Evolutionary conservation across 1,140 invertebrate genomes (phyloP), one percentile per base, ranked within the genome.

Genomic region (Meteorus sp.): DNA sequence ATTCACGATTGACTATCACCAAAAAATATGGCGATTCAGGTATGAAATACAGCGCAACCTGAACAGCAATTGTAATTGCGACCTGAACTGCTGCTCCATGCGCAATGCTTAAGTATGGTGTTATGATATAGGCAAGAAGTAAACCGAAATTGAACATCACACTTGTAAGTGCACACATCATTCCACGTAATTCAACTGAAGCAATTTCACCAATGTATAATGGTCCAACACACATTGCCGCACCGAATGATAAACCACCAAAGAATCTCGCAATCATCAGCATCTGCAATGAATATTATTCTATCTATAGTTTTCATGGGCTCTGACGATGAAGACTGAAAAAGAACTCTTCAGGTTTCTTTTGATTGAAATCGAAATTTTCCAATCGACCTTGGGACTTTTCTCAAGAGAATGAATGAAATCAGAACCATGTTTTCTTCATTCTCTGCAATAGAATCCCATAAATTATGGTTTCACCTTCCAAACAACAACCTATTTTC

Each of bases 161-260:
- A 41, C 85, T 84, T 17, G 84, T 82, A 7, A 85, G 76, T 2
- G 86, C 81, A 0, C 84, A 83, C 64, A 85, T 81, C 3, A 83
- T 77, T 1, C 89, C 89, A 17, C 89, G 73, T 5, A 86, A 80
- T 44, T 83, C 75, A 66, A 83, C 73, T 19, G 85, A 82, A 59
- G 87, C 75, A 58, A 89, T 81, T 79, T 88, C 85, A 57, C 83
- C 82, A 15, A 88, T 68, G 68, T 88, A 88, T 73, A 87, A 85
- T 1, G 85, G 84, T 0, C 81, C 78, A 0, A 81, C 78, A 11
- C 85, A 85, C 51, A 86, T 85, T 1, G 85, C 80, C 5, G 85
- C 82, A 11, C 87, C 87, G 33, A 88, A 76, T 1, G 85, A 81
- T 1, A 89, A 66, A 1, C 88, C 89, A 2, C 82, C 79, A 56